Evolutionary conservation across 1,140 invertebrate genomes (phyloP).

Genomic region (Aphelenchoides avenae): DNA sequence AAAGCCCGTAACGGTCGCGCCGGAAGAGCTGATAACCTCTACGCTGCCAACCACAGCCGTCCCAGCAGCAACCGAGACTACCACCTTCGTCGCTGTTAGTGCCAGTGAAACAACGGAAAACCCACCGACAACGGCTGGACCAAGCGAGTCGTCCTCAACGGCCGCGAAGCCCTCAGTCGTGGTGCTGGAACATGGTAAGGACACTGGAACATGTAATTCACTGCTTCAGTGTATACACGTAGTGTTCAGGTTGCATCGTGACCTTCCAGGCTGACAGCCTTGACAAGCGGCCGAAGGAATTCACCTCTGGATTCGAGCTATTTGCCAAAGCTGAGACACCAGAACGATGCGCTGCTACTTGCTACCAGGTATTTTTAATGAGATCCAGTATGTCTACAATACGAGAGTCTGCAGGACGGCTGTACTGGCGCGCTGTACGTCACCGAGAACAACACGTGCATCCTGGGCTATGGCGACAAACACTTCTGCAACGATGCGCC

Average conservation of each 20-base stretch:
- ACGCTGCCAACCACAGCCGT: no score
- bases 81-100: not conserved
- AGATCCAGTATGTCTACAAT: not conserved
- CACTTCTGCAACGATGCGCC: constrained; percentile 24
- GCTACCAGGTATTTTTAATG: constrained; percentile 25
- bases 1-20: constrained; percentile 5
- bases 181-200: no score
- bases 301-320: constrained; percentile 31
- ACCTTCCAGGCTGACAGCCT: constrained; percentile 36
- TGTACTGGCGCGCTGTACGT: constrained; percentile 33
- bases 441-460: constrained; percentile 22
- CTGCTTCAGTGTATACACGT: no score
- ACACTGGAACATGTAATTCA: no score
- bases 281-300: constrained; percentile 17
- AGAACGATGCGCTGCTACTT: constrained; percentile 28
- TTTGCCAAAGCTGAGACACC: constrained; percentile 20
- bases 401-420: constrained; percentile 21
- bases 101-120: not conserved
- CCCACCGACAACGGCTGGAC: constrained; percentile 6
- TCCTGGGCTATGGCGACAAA: constrained; percentile 32
- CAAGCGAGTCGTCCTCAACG: no score
- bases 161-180: no score
- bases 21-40: no score
- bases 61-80: not conserved
- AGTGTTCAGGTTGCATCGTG: constrained; percentile 25